Conservation (phyloP, 1,140 invertebrate species). For the Drosophila fuyamai region DNA sequence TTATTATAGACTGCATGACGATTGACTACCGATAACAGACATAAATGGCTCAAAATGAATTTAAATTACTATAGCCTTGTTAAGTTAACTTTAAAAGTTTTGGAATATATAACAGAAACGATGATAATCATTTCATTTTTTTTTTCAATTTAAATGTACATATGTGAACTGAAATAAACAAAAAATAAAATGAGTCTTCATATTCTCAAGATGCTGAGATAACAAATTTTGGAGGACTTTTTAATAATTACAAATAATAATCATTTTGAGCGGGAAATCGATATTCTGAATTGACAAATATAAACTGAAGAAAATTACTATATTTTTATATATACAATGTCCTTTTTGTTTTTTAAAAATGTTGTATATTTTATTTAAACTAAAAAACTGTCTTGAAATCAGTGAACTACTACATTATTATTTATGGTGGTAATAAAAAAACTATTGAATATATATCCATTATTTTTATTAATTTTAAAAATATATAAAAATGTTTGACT, state of each 20-base stretch:
- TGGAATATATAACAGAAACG: conserved; percentile 16
- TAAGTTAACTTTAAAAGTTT: conserved; percentile 1
- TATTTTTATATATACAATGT: no score
- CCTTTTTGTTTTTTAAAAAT: no score
- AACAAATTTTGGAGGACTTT: no score
- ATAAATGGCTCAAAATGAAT: conserved; percentile 23
- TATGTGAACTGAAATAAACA: conserved; percentile 7
- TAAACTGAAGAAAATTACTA: no score
- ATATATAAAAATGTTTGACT: conserved; percentile 29
- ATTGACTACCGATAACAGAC: conserved; percentile 2
- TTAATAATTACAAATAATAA: not conserved
- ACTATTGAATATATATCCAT: not conserved
- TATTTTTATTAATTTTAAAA: not conserved
- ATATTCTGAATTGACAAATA: no score
- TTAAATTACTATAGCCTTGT: conserved; percentile 5
- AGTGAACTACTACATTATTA: no score
- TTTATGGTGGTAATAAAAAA: no score
- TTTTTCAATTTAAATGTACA: conserved; percentile 7
- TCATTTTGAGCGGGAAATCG: not conserved
- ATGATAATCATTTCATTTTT: conserved; percentile 3
- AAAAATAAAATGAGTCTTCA: conserved; percentile 5
- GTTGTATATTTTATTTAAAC: no score
- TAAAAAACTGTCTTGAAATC: no score
- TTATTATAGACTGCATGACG: conserved; percentile 2
- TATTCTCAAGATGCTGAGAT: not conserved